Evolutionary conservation across 2,113 vertebrate species (phyloP), one percentile per base, ranked within the genome.

Genomic region (Campylorhamphus procurvoides): DNA sequence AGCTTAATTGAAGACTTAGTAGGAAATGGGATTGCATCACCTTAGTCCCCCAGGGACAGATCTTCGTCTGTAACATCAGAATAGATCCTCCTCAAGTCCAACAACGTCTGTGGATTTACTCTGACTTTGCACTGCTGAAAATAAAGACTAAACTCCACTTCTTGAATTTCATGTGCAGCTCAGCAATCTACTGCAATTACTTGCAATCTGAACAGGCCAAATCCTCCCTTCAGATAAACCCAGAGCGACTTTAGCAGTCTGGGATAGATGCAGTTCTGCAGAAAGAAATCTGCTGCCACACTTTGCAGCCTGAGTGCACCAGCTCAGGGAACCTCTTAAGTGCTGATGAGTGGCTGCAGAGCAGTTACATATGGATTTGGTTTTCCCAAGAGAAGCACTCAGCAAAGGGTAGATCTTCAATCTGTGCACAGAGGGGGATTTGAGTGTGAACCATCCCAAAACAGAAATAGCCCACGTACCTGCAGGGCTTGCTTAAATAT

Each of bases 81-180:
- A 75, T 29, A 76, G 86, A 93, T 79, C 52, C 56, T 93, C 44
- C 64, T 74, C 50, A 53, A 87, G 56, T 78, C 83, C 52, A 68
- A 25, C 49, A 10, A 91, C 91, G 76, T 72, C 92, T 88, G 79
- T 84, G 82, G 76, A 90, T 92, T 95, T 94, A 60, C 85, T 96
- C 88, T 87, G 96, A 90, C 90, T 97, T 94, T 96, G 97, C 96
- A 96, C 87, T 85, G 90, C 90, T 85, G 85, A 68, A 89, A 96
- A 68, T 92, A 96, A 95, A 60, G 88, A 44, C 69, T 92, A 72
- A 90, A 76, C 81, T 74, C 62, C 52, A 28, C 50, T 66, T 67
- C 80, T 81, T 87, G 86, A 91, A 84, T 96, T 94, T 90, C 92
- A 53, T 18, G 4, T 68, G 52, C 13, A 12, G 49, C 68, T 90